Base-by-base conservation (phyloP, 2,797 vertebrate genomes). In the Parotocinclus haroldoi region DNA sequence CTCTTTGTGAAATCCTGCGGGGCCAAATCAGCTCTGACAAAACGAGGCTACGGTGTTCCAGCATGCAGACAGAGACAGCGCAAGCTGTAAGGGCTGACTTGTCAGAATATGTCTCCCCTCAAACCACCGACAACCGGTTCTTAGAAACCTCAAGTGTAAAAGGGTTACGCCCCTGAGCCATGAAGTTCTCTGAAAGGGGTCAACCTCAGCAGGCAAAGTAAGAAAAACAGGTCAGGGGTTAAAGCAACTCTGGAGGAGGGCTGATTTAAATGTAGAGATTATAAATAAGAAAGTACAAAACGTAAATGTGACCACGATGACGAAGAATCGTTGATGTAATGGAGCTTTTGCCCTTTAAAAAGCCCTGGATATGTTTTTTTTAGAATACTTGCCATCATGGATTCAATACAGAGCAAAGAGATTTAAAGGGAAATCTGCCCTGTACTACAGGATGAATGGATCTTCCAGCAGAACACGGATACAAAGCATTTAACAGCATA, bases 11-110 rank as follows among this genome's bases (percentile, higher is more conserved):
- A 58, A 51, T 75, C 73, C 63, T 50, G 40, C 17, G 58, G 73
- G 68, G 55, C 63, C 58, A 71, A 71, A 70, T 71, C 68, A 71
- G 54, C 73, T 63, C 52, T 71, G 73, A 54, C 68, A 75, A 71
- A 75, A 75, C 73, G 71, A 67, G 73, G 68, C 44, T 68, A 75
- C 38, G 13, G 48, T 62, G 68, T 67, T 70, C 60, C 67, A 70
- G 56, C 58, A 46, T 40, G 62, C 39, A 66, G 57, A 52, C 57
- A 50, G 45, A 18, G 36, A 40, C 50, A 48, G 17, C 53, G 57
- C 56, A 38, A 56, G 39, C 63, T 58, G 48, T 58, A 46, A 70
- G 40, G 52, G 62, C 14, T 59, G 53, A 57, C 27, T 16, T 42
- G 40, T 11, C 9, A 42, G 8, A 42, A 42, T 42, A 3, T 7